Evolutionary conservation across 1,140 invertebrate genomes (phyloP), one percentile per base, ranked within the genome.

Genomic region (Eufriesea mexicana): DNA sequence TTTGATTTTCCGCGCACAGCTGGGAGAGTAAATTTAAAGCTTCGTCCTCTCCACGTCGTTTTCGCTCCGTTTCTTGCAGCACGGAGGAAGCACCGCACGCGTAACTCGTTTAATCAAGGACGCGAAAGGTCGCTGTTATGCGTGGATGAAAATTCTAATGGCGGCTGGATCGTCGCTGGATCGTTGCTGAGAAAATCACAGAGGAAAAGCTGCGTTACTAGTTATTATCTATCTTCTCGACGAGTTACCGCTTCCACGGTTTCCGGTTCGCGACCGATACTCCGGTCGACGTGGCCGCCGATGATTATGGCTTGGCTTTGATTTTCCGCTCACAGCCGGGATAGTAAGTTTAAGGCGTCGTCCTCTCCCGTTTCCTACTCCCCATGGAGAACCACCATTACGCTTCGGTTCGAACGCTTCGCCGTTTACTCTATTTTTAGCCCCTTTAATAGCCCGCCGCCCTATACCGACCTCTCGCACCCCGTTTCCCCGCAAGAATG

Each of bases 171-270:
- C n/a, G n/a, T n/a, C 76, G 76, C 10, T 57, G 12, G 51, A 62
- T 61, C 55, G 59, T 54, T 16, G 14, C 25, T 35, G 59, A 28
- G 14, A 25, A 61, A 80, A 73, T 80, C 73, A 80, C 18, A 80
- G 47, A 47, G 75, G 59, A 73, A 64, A 73, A 25, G n/a, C 59
- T 64, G 35, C 6, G 18, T 35, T 45, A 70, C 51, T 45, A 80
- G 47, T 51, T 62, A 68, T 54, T 80, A 80, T 73, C 78, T 68
- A 80, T 80, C 35, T 68, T 35, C 78, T 45, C 57, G 68, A 49
- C 57, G n/a, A 64, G 51, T 80, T 80, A 80, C 57, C 47, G 51
- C 42, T 78, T 78, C 62, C 75, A 57, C 45, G 49, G 57, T 54
- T 35, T 35, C 70, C 57, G 68, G 64, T 64, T 49, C 28, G 59